Evolutionary conservation across 2,888 invertebrate species (phyloP).

Genomic region (Lithophane leautieri): DNA sequence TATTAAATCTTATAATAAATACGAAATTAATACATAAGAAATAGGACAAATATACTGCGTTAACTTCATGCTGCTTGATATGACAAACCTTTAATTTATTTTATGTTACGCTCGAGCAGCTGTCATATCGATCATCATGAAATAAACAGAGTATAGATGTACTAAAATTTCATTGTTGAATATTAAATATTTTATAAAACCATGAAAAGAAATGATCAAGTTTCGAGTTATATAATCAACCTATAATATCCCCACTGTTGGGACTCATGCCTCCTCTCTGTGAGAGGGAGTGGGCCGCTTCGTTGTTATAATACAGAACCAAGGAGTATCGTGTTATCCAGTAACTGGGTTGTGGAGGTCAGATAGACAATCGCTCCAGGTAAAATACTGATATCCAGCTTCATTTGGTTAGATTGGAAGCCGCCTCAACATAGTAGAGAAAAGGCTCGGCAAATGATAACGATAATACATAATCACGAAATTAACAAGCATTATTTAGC

Average conservation of each 20-base stretch:
- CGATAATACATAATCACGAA: conserved; percentile 5
- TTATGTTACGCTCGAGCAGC: not conserved
- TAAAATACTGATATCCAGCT: conserved; percentile 9
- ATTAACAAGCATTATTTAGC: conserved; percentile 11
- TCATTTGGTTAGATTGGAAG: not conserved
- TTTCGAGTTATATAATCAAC: not conserved
- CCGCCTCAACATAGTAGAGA: not conserved
- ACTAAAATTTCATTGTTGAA: not conserved
- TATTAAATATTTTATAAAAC: not conserved
- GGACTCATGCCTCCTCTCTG: no score
- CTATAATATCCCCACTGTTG: not conserved
- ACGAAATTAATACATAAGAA: no score
- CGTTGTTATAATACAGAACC: not conserved
- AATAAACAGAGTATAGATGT: conserved; percentile 1
- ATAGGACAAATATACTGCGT: not conserved
- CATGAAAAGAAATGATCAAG: not conserved
- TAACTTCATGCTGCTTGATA: not conserved
- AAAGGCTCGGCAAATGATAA: not conserved
- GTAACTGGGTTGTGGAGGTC: not conserved
- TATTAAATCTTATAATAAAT: no score
- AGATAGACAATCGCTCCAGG: not conserved
- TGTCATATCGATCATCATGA: not conserved
- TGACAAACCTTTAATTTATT: not conserved
- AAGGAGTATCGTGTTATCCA: not conserved
- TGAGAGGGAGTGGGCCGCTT: not conserved